phyloP scores from a whole-genome alignment of 2,888 invertebrate genomes.

The Tenthredo notha region DNA sequence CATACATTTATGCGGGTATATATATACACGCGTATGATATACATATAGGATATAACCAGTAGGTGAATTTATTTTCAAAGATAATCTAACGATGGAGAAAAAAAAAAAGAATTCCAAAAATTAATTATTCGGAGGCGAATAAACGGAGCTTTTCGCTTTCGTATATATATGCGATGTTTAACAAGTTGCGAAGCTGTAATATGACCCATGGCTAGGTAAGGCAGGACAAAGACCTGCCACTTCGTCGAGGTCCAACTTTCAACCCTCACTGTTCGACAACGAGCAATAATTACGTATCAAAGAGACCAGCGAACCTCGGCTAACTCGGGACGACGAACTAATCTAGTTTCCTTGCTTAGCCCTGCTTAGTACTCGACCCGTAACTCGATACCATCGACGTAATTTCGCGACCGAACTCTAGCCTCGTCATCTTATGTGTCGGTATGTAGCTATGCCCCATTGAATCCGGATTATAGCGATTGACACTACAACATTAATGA shows the following conservation, averaged over 20 bases:
- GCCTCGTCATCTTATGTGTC: slow-evolving; percentile 34
- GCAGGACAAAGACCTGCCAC: slow-evolving; percentile 3
- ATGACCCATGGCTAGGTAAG: background rate
- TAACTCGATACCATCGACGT: slow-evolving; percentile 43
- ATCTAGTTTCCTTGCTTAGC: slow-evolving; percentile 64
- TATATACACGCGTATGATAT: background rate
- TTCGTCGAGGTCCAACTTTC: slow-evolving; percentile 9
- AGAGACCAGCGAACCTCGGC: slow-evolving; percentile 51
- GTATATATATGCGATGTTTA: too few species aligned
- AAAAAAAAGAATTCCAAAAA: too few species aligned
- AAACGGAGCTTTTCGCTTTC: too few species aligned
- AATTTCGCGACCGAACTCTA: slow-evolving; percentile 21
- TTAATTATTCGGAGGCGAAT: too few species aligned
- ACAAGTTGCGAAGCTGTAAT: background rate
- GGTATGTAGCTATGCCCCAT: background rate
- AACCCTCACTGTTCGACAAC: slow-evolving; percentile 25
- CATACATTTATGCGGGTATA: slow-evolving; percentile 14
- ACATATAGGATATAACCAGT: background rate
- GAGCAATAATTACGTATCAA: slow-evolving; percentile 50
- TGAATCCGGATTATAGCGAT: background rate
- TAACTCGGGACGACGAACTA: slow-evolving; percentile 62
- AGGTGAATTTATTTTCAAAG: background rate
- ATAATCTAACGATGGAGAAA: too few species aligned
- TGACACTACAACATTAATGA: slow-evolving; percentile 18
- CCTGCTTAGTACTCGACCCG: slow-evolving; percentile 40